A percentile compares a stretch with the other conserved stretches of the same genome.
Conservation (phyloP, 2,888 invertebrate species). For the Synanthedon tipuliformis region DNA sequence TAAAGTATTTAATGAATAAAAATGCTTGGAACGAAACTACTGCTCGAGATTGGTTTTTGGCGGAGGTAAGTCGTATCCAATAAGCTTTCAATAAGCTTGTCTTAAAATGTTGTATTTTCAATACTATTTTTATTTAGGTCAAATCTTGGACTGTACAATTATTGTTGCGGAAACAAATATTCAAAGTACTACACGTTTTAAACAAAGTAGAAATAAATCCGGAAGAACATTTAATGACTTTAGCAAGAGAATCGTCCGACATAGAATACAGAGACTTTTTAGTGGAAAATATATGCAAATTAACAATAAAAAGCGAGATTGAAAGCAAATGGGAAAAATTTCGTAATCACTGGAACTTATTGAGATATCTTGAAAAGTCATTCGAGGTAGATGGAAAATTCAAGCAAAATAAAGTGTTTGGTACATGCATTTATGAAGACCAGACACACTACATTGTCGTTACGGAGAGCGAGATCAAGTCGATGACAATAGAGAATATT, state of each 20-base stretch:
- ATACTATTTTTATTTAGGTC: slow-evolving; percentile 44
- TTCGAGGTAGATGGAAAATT: slow-evolving; percentile 60
- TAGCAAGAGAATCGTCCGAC: slow-evolving; percentile 71
- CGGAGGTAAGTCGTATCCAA: slow-evolving; percentile 53
- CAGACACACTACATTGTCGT: slow-evolving; percentile 52
- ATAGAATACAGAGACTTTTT: slow-evolving; percentile 74
- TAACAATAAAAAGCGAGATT: slow-evolving; percentile 40
- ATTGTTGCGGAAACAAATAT: slow-evolving; percentile 72
- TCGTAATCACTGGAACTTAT: slow-evolving; percentile 52
- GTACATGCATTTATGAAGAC: slow-evolving; percentile 10
- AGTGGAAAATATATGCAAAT: slow-evolving; percentile 72
- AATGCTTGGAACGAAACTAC: slow-evolving; percentile 64
- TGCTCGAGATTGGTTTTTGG: slow-evolving; percentile 66
- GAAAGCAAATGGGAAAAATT: slow-evolving; percentile 42
- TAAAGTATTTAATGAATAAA: slow-evolving; percentile 68
- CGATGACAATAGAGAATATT: slow-evolving; percentile 58
- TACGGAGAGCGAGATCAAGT: slow-evolving; percentile 59
- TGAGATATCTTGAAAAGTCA: slow-evolving; percentile 55
- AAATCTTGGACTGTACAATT: slow-evolving; percentile 74
- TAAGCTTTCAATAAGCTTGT: not conserved
- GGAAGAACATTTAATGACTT: slow-evolving; percentile 63
- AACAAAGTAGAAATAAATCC: slow-evolving; percentile 73
- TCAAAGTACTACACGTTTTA: slow-evolving; percentile 74
- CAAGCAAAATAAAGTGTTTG: slow-evolving; percentile 64
- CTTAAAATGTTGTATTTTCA: not conserved